phyloP scores from a whole-genome alignment of 2,113 vertebrate genomes.

The Strigops habroptila region DNA sequence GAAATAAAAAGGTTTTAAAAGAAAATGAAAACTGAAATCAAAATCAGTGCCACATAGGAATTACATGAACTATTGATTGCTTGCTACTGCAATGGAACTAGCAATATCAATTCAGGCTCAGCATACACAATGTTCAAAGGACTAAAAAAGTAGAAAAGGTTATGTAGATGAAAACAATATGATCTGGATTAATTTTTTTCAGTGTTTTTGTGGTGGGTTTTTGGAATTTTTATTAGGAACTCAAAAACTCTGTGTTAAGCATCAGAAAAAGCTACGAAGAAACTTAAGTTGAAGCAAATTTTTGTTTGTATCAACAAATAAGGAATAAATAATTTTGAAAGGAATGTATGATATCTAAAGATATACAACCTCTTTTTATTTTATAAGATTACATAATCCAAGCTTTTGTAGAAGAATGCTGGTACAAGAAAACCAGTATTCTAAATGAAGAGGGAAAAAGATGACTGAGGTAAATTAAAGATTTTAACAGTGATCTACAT shows the following conservation, averaged over 20 bases:
- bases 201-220: not conserved
- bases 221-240: not conserved
- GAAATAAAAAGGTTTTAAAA: not conserved
- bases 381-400: not conserved
- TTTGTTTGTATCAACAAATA: not conserved
- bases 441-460: not conserved
- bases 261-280: not conserved
- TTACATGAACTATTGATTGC: not conserved
- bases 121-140: not conserved
- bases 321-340: not conserved
- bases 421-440: not conserved
- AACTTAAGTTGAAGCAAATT: not conserved
- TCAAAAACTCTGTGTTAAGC: not conserved
- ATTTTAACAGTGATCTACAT: not conserved
- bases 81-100: not conserved
- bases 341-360: fast-evolving
- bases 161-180: not conserved
- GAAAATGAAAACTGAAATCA: not conserved
- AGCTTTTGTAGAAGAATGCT: not conserved
- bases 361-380: not conserved
- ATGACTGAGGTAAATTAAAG: not conserved
- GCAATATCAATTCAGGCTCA: not conserved
- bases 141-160: not conserved
- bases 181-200: not conserved
- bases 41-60: not conserved